These are phyloP conservation scores for Cephalopterus ornatus DNA, from an alignment of 2,113 vertebrate genomes.

Conservation along the genomic window DNA sequence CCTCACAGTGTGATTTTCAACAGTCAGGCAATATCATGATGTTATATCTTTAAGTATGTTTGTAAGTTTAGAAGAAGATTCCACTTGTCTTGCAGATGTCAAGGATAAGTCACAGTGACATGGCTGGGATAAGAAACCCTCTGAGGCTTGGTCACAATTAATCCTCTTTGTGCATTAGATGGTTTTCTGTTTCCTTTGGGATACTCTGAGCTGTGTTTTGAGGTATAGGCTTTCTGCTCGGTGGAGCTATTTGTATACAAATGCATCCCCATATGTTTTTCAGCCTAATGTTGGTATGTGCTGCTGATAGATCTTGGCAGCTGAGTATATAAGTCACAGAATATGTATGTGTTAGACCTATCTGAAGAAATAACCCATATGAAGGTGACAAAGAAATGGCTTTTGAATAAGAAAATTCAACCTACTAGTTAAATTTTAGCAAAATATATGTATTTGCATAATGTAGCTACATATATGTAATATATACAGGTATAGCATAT, in stretches of 20 bases:
- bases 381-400: not conserved
- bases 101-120: not conserved
- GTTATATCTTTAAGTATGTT: not conserved
- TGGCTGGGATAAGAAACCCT: not conserved
- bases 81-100: slow-evolving; percentile 7
- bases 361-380: not conserved
- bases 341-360: not conserved
- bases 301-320: slow-evolving; percentile 34
- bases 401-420: not conserved
- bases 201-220: slow-evolving; percentile 10
- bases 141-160: slow-evolving; percentile 9
- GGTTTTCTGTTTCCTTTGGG: slow-evolving; percentile 54
- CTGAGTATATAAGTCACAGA: slow-evolving; percentile 7
- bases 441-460: not conserved
- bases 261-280: slow-evolving; percentile 32
- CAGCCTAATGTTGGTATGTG: slow-evolving; percentile 2
- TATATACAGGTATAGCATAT: not conserved
- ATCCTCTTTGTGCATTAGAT: slow-evolving; percentile 31
- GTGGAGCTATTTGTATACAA: slow-evolving; percentile 10
- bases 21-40: not conserved
- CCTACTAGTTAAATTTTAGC: not conserved
- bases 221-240: slow-evolving; percentile 43
- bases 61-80: slow-evolving; percentile 6
- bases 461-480: not conserved
- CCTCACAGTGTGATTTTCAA: not conserved